Evolutionary conservation across 2,888 invertebrate species (phyloP).

Genomic region (Ypsolopha sequella): DNA sequence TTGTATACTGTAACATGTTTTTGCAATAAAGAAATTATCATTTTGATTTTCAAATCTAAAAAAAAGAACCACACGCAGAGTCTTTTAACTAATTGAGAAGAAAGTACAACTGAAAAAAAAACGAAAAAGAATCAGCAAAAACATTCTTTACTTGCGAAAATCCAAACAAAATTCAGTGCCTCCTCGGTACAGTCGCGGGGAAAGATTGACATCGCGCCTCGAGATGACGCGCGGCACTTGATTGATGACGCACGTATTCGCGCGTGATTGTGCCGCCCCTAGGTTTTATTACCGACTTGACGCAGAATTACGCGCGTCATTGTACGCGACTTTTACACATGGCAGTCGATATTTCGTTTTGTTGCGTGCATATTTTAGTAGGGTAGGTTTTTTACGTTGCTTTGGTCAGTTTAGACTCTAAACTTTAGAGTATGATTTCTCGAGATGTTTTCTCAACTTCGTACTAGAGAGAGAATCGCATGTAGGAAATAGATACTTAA

Average conservation of each 20-base stretch:
- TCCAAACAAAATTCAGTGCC: background rate
- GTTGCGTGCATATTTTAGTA: background rate
- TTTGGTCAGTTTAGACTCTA: background rate
- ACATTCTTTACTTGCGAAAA: background rate
- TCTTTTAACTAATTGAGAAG: no score
- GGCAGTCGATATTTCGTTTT: conserved; percentile 1
- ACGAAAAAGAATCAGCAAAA: no score
- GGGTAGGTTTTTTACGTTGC: background rate
- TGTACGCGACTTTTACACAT: conserved; percentile 1
- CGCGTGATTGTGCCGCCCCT: background rate
- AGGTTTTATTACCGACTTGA: no score
- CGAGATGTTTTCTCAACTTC: no score
- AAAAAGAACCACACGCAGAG: no score
- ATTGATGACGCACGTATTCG: background rate
- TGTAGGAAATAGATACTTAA: background rate
- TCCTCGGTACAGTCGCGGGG: background rate
- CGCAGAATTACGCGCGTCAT: conserved; percentile 2
- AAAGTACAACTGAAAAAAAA: no score
- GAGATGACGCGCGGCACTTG: background rate
- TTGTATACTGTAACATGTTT: no score
- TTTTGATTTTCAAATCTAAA: no score
- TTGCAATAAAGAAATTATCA: no score
- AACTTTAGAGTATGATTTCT: background rate
- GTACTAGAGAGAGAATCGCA: background rate
- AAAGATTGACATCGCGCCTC: background rate